Base-by-base conservation (phyloP, 2,113 vertebrate species). In the Crotalus horridus region DNA sequence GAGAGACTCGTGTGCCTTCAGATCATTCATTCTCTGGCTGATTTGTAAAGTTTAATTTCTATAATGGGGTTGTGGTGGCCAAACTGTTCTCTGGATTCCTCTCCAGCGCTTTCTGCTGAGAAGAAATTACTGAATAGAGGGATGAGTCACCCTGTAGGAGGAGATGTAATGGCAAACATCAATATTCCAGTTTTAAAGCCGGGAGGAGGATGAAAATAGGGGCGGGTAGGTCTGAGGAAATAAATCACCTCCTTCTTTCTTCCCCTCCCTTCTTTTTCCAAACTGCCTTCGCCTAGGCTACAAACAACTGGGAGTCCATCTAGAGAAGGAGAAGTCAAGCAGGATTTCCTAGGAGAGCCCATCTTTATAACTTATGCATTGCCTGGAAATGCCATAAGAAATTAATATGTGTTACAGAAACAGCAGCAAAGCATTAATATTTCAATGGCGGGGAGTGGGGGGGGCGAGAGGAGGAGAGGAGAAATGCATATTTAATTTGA, bases 401-500 rank as follows among this genome's bases (percentile, higher is more conserved):
- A 97, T 98, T 97, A 98, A 98, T 97, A 97, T 97, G 97, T 97
- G 96, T 97, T 98, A 97, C 96, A 97, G 97, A 98, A 98, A 97
- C 97, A 96, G 95, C 97, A 93, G 93, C 94, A 91, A 94, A 92
- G 93, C 97, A 98, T 98, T 97, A 98, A 98, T 98, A 98, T 98
- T 98, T 98, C 97, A 98, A 97, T 96, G 94, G n/a, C 92, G 94
- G 94, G 87, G 96, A 20, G n/a, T 13, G 3, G 8, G 23, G n/a
- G 8, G 23, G n/a, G 6, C 48, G 48, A 51, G 48, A 20, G 55
- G 48, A 51, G 29, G 10, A 29, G 61, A 33, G 33, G 69, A 20
- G 33, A 81, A 39, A 98, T 98, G 92, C 98, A 98, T 98, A 98
- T 98, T 98, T 98, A 97, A 98, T 98, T 96, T 97, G 96, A 96